Percentiles rank a stretch among this genome's conserved stretches.
These are phyloP conservation scores for Calliphora vomitoria DNA, from an alignment of 2,888 invertebrate species.

Conservation along the genomic window DNA sequence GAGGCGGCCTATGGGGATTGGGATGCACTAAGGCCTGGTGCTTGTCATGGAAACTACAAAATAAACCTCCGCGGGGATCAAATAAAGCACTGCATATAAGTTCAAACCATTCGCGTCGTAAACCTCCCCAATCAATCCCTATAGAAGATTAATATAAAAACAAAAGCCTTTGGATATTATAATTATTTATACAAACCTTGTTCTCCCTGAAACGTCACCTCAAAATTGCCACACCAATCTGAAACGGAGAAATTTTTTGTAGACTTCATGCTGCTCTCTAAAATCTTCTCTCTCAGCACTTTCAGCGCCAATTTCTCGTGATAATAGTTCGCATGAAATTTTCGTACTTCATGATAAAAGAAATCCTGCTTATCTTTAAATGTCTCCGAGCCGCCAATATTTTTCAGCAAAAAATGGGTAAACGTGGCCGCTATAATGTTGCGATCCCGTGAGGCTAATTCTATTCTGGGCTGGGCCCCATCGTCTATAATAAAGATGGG, in stretches of 20 bases:
- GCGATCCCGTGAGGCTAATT: conserved; percentile 92
- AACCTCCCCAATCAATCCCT: conserved; percentile 97
- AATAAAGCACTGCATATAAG: conserved; percentile 94
- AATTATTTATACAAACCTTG: conserved; percentile 87
- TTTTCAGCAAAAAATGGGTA: conserved; percentile 94
- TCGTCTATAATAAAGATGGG: conserved; percentile 93
- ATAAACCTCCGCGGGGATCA: conserved; percentile 92
- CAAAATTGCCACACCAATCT: conserved; percentile 98
- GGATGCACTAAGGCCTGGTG: conserved; percentile 96
- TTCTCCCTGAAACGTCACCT: conserved; percentile 96
- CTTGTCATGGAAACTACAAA: conserved; percentile 93
- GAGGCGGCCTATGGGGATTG: conserved; percentile 90
- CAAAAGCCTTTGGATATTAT: neutral
- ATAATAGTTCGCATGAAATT: conserved; percentile 93
- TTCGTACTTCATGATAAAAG: conserved; percentile 92
- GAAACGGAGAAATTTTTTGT: conserved; percentile 93
- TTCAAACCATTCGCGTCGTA: conserved; percentile 97
- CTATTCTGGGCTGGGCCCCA: conserved; percentile 94
- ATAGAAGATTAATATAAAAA: conserved; percentile 54
- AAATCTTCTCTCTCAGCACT: conserved; percentile 91
- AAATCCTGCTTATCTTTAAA: conserved; percentile 94
- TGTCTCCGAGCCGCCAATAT: conserved; percentile 97
- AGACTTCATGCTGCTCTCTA: conserved; percentile 93
- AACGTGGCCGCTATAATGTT: conserved; percentile 97
- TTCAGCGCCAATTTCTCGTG: conserved; percentile 94